Evolutionary conservation across 2,888 invertebrate species (phyloP).

Genomic region (Seira sanloemensis): DNA sequence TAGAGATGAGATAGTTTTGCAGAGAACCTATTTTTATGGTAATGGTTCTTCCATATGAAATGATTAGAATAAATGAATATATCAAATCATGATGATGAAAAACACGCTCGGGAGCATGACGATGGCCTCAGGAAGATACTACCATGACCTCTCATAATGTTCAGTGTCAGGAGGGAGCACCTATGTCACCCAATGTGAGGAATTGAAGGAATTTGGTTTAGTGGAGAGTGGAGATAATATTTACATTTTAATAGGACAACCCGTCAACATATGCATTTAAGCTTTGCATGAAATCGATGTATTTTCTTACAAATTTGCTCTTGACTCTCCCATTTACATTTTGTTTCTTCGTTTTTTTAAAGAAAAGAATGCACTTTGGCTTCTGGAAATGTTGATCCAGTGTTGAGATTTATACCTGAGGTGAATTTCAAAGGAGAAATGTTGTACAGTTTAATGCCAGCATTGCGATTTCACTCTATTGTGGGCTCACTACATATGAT

Average conservation of each 20-base stretch:
- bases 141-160: constrained; percentile 46
- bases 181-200: neutral
- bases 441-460: too few species aligned
- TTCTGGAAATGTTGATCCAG: too few species aligned
- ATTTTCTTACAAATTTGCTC: too few species aligned
- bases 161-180: neutral
- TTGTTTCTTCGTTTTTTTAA: too few species aligned
- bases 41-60: constrained; percentile 25
- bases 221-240: neutral
- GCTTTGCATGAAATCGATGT: too few species aligned
- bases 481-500: too few species aligned
- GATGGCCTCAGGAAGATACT: constrained; percentile 7
- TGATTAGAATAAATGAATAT: constrained; percentile 41
- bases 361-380: too few species aligned
- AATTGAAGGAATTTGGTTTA: neutral
- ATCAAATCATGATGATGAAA: constrained; percentile 19
- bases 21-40: constrained; percentile 33
- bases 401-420: too few species aligned
- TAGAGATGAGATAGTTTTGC: constrained; percentile 5
- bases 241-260: neutral
- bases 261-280: neutral
- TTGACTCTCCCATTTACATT: too few species aligned
- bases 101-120: constrained; percentile 15
- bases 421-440: too few species aligned
- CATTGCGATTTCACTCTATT: too few species aligned